These are phyloP conservation scores for Teinopalpus imperialis DNA, from an alignment of 2,888 invertebrate species.

Conservation along the genomic window DNA sequence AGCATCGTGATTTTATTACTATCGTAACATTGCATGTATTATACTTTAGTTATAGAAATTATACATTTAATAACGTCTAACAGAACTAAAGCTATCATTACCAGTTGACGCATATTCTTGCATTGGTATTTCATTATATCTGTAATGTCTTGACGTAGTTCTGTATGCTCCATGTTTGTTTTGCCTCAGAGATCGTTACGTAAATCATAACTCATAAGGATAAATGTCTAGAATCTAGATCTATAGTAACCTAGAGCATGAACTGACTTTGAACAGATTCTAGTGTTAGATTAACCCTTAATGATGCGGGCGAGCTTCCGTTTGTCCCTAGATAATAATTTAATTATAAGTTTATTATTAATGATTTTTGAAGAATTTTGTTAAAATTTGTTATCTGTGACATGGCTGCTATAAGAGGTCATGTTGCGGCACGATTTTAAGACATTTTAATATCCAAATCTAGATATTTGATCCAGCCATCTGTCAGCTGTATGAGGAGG, in stretches of 20 bases:
- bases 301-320: slow-evolving; percentile 66
- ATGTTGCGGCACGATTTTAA: too few relatives aligned
- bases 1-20: background rate
- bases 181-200: slow-evolving; percentile 1
- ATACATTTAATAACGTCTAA: too few relatives aligned
- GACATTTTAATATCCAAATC: too few relatives aligned
- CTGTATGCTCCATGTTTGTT: slow-evolving; percentile 8
- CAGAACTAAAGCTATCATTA: slow-evolving; percentile 1
- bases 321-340: slow-evolving; percentile 27
- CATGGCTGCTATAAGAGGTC: too few relatives aligned
- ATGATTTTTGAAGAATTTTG: background rate
- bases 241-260: slow-evolving; percentile 53
- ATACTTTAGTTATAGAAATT: slow-evolving; percentile 5
- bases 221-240: slow-evolving; percentile 16
- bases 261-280: slow-evolving; percentile 37
- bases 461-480: too few relatives aligned
- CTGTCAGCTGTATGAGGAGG: too few relatives aligned
- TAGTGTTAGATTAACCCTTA: slow-evolving; percentile 32
- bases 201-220: slow-evolving; percentile 16
- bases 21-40: slow-evolving; percentile 7
- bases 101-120: background rate
- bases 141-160: slow-evolving; percentile 9
- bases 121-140: background rate
- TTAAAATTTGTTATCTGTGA: too few relatives aligned
- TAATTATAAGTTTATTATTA: slow-evolving; percentile 17